Evolutionary conservation across 2,888 invertebrate genomes (phyloP).

Genomic region (Papilio protenor): DNA sequence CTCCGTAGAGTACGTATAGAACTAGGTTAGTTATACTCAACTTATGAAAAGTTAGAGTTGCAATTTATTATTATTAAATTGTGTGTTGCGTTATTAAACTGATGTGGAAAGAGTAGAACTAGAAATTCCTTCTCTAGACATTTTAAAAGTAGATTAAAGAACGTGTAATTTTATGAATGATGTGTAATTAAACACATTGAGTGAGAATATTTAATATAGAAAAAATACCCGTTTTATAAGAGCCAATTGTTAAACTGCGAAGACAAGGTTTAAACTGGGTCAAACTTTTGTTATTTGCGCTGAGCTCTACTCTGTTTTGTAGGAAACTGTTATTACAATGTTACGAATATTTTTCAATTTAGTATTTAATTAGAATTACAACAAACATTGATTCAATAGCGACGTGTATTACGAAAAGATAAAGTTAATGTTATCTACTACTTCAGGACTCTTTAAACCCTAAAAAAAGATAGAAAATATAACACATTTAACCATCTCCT

Average conservation of each 20-base stretch:
- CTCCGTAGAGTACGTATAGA: background rate
- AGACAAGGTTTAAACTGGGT: conserved; percentile 34
- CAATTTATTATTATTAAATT: conserved; percentile 14
- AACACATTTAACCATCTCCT: too few species aligned
- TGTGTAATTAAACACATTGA: background rate
- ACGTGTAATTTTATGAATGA: too few species aligned
- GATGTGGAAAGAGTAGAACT: background rate
- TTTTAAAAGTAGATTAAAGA: too few species aligned
- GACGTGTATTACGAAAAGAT: background rate
- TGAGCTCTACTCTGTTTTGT: conserved; percentile 15
- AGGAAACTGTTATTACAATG: conserved; percentile 12
- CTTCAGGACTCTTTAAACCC: too few species aligned
- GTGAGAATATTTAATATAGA: background rate
- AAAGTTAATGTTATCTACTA: background rate
- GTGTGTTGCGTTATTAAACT: background rate
- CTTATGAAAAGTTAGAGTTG: conserved; percentile 2
- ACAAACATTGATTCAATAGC: background rate
- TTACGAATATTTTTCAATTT: conserved; percentile 14
- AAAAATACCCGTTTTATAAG: conserved; percentile 12
- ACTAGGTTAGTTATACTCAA: conserved; percentile 16
- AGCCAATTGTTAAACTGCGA: conserved; percentile 20
- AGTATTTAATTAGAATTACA: background rate
- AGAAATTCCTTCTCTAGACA: too few species aligned
- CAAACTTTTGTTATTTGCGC: conserved; percentile 30
- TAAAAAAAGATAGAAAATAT: too few species aligned